Evolutionary conservation across 2,888 invertebrate genomes (phyloP).

Genomic region (Trichogramma dendrolimi): DNA sequence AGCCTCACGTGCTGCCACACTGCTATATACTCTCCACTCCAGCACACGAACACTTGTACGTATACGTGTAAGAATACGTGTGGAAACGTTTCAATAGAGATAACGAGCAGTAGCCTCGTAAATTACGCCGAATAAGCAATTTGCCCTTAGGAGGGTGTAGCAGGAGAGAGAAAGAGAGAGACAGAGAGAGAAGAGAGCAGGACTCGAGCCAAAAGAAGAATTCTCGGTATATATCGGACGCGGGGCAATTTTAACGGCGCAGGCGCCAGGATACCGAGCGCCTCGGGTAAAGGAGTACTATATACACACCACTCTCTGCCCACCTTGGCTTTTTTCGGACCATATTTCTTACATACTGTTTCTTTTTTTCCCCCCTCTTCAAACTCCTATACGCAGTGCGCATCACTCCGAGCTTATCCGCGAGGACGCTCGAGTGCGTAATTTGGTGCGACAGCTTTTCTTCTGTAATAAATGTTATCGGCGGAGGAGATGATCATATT

Average conservation of each 20-base stretch:
- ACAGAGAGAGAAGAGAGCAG: slow-evolving; percentile 21
- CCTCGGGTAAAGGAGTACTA: slow-evolving; percentile 30
- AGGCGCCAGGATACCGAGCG: slow-evolving; percentile 46
- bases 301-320: too few species aligned
- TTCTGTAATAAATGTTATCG: too few species aligned
- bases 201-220: slow-evolving; percentile 37
- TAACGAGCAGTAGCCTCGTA: too few species aligned
- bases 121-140: slow-evolving; percentile 33
- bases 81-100: background rate
- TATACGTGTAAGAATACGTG: background rate
- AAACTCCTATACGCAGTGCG: too few species aligned
- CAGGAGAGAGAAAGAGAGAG: slow-evolving; percentile 14
- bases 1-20: background rate
- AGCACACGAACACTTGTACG: background rate
- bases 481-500: too few species aligned
- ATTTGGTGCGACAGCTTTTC: too few species aligned
- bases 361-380: too few species aligned
- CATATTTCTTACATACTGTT: too few species aligned
- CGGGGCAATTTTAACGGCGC: slow-evolving; percentile 50
- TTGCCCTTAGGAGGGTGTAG: slow-evolving; percentile 18
- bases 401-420: too few species aligned
- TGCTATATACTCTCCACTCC: background rate
- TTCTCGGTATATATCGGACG: slow-evolving; percentile 44
- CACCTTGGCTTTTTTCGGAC: too few species aligned
- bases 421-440: too few species aligned